A percentile compares a stretch with the other conserved stretches of the same genome.
These are phyloP conservation scores for Hyaena hyaena DNA, from an alignment of 2,113 vertebrate species.

Conservation along the genomic window DNA sequence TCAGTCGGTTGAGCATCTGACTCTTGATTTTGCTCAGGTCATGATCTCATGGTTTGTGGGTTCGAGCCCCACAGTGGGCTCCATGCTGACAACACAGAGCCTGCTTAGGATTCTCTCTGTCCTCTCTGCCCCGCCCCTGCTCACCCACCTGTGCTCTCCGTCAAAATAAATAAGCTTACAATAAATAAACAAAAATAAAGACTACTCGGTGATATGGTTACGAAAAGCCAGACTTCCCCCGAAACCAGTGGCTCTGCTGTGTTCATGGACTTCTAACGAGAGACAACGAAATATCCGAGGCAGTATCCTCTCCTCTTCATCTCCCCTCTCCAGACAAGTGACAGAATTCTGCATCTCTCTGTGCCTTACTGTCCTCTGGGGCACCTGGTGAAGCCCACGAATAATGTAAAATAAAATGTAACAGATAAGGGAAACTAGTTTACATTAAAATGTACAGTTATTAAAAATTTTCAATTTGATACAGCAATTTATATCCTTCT, in stretches of 20 bases:
- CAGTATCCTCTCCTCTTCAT: rapidly evolving
- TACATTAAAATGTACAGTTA: background rate
- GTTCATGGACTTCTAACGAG: background rate
- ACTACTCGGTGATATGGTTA: background rate
- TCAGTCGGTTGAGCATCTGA: too few species aligned
- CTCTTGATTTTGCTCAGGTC: too few species aligned
- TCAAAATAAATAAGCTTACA: too few species aligned
- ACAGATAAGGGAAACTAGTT: background rate
- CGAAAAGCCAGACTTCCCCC: background rate
- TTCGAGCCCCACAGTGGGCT: too few species aligned
- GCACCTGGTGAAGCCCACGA: background rate
- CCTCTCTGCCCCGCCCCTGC: too few species aligned
- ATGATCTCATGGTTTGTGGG: too few species aligned
- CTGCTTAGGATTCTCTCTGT: too few species aligned
- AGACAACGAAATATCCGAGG: background rate
- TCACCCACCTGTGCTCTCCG: too few species aligned
- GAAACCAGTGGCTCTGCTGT: background rate
- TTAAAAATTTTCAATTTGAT: background rate
- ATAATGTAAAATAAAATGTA: background rate
- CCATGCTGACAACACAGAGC: too few species aligned
- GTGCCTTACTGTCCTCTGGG: background rate
- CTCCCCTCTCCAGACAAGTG: background rate
- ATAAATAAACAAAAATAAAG: slow-evolving; percentile 16
- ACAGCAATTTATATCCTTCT: background rate
- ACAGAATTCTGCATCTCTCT: background rate